Percentiles rank a stretch among this genome's conserved stretches.
Conservation (phyloP, 2,113 vertebrate genomes). For the Oncorhynchus kisutch region DNA sequence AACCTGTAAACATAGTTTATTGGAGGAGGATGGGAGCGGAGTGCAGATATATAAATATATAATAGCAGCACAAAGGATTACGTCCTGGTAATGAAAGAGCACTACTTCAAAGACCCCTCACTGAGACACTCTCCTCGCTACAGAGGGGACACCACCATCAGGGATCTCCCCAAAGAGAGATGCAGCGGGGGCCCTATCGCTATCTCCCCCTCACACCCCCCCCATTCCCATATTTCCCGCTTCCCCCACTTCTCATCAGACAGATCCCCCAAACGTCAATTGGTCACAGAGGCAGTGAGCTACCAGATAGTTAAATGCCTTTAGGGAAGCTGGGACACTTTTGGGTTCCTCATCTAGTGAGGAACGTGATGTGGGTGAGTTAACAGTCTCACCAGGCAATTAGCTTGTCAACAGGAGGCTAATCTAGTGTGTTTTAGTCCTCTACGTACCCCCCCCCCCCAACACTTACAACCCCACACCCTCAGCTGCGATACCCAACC, state of each 20-base stretch:
- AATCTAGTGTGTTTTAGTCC: conserved; percentile 9
- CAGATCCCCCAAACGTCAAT: conserved; percentile 40
- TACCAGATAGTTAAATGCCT: conserved; percentile 19
- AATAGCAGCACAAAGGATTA: conserved; percentile 45
- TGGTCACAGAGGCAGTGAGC: conserved; percentile 25
- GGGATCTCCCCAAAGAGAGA: conserved; percentile 47
- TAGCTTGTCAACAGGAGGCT: conserved; percentile 13
- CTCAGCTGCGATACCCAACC: background rate
- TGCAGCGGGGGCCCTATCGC: conserved; percentile 45
- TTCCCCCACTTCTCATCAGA: conserved; percentile 36
- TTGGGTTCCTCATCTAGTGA: conserved; percentile 23
- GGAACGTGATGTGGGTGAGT: conserved; percentile 23
- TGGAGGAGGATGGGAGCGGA: conserved; percentile 20
- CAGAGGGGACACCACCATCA: conserved; percentile 36
- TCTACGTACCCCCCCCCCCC: background rate
- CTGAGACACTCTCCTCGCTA: conserved; percentile 39
- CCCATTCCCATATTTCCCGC: conserved; percentile 27
- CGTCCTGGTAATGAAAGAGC: conserved; percentile 46
- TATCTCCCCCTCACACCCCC: conserved; percentile 15
- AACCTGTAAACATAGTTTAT: too few species aligned
- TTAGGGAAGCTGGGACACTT: conserved; percentile 17
- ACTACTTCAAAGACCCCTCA: conserved; percentile 53
- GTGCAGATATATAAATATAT: conserved; percentile 18
- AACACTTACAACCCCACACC: background rate
- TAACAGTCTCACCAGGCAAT: conserved; percentile 50